Conservation (phyloP, 2,113 vertebrate species). For the Odocoileus virginianus region DNA sequence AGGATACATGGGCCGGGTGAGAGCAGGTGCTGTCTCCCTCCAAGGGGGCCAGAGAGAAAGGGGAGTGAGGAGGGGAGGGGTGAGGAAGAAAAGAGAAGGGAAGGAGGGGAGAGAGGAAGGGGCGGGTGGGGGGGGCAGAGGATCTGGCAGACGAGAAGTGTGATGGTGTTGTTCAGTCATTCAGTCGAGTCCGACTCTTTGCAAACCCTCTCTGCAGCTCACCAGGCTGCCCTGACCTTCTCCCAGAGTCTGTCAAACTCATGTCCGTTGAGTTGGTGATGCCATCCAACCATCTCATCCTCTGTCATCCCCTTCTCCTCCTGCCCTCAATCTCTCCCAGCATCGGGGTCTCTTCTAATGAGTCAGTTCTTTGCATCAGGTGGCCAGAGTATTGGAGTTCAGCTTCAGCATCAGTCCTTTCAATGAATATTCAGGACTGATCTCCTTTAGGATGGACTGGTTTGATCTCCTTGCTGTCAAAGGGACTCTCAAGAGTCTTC, state of each 20-base stretch:
- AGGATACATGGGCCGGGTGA: neutral
- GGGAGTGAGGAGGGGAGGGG: neutral
- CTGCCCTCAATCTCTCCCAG: neutral
- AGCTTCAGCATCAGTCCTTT: neutral
- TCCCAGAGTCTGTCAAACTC: neutral
- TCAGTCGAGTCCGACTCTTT: neutral
- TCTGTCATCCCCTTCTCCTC: neutral
- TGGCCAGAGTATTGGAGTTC: neutral
- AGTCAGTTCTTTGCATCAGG: fast-evolving
- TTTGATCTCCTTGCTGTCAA: neutral
- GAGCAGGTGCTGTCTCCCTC: neutral
- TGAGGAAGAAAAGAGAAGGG: too few species aligned
- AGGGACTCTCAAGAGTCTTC: neutral
- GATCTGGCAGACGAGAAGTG: neutral
- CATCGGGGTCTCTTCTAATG: neutral
- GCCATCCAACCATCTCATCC: neutral
- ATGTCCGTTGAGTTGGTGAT: neutral
- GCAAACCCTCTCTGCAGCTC: neutral
- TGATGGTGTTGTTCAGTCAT: neutral
- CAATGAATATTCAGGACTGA: neutral
- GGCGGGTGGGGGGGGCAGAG: fast-evolving
- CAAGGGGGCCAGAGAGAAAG: too few species aligned
- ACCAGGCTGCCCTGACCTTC: neutral
- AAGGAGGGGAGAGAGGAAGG: neutral
- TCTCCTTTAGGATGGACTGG: neutral